phyloP scores from a whole-genome alignment of 2,888 invertebrate genomes.

The Rotaria macrura region DNA sequence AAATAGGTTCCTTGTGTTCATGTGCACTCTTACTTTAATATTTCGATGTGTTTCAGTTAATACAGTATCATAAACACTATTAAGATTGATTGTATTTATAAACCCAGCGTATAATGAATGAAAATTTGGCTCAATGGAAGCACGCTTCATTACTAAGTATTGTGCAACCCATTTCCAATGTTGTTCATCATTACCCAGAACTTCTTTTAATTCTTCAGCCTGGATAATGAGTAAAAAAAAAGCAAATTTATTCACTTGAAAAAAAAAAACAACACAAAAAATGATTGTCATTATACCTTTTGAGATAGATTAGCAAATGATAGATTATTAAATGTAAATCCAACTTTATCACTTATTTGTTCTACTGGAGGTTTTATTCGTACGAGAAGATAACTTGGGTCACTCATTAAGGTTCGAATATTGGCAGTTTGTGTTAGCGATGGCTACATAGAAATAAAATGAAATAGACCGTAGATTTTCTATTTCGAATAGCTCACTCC shows the following conservation, averaged over 20 bases:
- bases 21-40: conserved; percentile 52
- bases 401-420: background rate
- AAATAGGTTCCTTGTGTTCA: background rate
- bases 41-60: conserved; percentile 88
- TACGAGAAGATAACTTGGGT: background rate
- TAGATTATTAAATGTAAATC: conserved; percentile 96
- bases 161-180: conserved; percentile 86
- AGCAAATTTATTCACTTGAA: background rate
- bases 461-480: background rate
- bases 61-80: conserved; percentile 66
- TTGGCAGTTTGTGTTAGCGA: conserved; percentile 2
- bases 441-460: background rate
- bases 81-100: conserved; percentile 73
- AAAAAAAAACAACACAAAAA: background rate
- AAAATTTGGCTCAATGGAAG: conserved; percentile 93
- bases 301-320: conserved; percentile 83
- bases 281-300: conserved; percentile 57
- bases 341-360: conserved; percentile 85
- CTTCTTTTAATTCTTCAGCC: conserved; percentile 74
- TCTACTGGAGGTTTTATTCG: conserved; percentile 68
- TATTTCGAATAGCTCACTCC: background rate
- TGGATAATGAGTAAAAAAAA: background rate
- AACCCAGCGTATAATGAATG: conserved; percentile 92
- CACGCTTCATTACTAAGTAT: conserved; percentile 93
- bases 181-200: conserved; percentile 58